phyloP scores from a whole-genome alignment of 1,140 invertebrate genomes.

The Drosophila sproati region DNA sequence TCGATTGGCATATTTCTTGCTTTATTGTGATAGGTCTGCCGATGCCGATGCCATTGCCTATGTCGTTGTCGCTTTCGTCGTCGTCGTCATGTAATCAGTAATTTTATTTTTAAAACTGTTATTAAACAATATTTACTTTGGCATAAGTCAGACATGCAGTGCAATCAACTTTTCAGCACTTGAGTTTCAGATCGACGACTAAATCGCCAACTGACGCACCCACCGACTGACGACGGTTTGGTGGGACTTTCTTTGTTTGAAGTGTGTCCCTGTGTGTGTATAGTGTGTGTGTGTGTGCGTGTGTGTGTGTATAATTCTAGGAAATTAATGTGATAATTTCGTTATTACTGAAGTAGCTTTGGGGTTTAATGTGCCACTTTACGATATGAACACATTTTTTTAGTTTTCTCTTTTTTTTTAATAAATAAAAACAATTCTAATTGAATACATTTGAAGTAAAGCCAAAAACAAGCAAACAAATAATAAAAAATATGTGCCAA shows the following conservation, averaged over 20 bases:
- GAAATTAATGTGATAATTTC: constrained; percentile 50
- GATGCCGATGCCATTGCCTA: constrained; percentile 49
- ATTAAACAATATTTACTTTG: constrained; percentile 81
- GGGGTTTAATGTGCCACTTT: constrained; percentile 4
- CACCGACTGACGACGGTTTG: constrained; percentile 5
- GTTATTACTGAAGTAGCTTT: constrained; percentile 10
- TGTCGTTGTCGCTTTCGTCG: constrained; percentile 4
- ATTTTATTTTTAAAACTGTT: constrained; percentile 81
- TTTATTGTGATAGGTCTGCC: constrained; percentile 70
- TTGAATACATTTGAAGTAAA: no score
- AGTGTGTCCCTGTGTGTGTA: not conserved
- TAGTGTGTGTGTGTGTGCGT: not conserved
- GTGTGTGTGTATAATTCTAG: constrained; percentile 34
- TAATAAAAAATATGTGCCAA: no score
- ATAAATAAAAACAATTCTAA: no score
- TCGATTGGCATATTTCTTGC: constrained; percentile 16
- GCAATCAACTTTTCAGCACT: constrained; percentile 81
- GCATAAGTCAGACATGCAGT: constrained; percentile 69
- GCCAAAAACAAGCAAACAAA: no score
- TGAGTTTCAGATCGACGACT: constrained; percentile 38
- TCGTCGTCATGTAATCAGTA: constrained; percentile 69
- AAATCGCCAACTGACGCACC: constrained; percentile 29
- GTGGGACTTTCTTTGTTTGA: constrained; percentile 12
- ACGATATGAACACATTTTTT: not conserved
- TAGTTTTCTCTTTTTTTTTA: not conserved